Conservation (phyloP, 2,113 vertebrate species). For the Atherinomorus stipes region DNA sequence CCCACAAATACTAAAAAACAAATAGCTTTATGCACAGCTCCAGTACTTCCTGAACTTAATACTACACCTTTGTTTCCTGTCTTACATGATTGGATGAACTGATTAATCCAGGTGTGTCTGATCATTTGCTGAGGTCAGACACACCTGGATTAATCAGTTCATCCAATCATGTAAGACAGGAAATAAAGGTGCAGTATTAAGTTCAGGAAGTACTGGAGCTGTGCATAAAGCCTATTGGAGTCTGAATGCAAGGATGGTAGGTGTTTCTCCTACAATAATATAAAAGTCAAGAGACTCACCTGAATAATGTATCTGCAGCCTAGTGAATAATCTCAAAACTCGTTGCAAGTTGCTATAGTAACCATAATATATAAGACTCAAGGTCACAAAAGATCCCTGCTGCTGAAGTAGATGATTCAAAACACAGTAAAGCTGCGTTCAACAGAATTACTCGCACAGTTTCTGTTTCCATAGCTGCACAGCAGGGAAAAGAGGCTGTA, state of each 20-base stretch:
- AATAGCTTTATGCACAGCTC: not conserved
- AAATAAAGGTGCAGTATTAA: no score
- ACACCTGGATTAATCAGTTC: no score
- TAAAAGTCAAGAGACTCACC: conserved; percentile 7
- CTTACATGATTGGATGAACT: no score
- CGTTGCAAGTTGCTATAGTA: conserved; percentile 20
- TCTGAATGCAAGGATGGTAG: not conserved
- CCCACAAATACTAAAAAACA: not conserved
- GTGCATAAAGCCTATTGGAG: not conserved
- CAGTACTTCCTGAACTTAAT: no score
- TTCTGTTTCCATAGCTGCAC: not conserved
- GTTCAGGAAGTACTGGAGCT: no score
- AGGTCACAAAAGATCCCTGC: conserved; percentile 9
- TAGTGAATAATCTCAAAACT: not conserved
- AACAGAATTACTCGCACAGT: not conserved
- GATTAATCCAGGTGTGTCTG: no score
- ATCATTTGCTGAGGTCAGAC: no score
- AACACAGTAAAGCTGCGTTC: conserved; percentile 3
- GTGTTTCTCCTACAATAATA: not conserved
- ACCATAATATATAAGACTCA: conserved; percentile 11
- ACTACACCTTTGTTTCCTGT: no score
- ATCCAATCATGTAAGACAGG: no score
- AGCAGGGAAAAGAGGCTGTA: not conserved
- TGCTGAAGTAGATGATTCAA: not conserved
- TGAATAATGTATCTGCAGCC: not conserved